phyloP scores from a whole-genome alignment of 2,797 vertebrate species.

The Poliocrania exsul region DNA sequence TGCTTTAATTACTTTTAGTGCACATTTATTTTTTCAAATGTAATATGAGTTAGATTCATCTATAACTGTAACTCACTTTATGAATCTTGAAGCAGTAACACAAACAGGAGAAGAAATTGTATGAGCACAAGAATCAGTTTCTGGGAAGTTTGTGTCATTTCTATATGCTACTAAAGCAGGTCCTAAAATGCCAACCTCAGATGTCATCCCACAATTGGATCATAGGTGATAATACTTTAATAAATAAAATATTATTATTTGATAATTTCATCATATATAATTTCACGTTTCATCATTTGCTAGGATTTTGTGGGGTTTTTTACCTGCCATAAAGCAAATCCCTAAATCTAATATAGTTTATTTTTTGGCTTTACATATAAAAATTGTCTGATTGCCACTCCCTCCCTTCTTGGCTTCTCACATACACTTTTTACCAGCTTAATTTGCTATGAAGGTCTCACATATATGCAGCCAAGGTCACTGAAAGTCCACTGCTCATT shows the following conservation, averaged over 20 bases:
- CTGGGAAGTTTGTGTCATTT: slow-evolving; percentile 1
- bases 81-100: slow-evolving; percentile 24
- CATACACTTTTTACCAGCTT: slow-evolving; percentile 2
- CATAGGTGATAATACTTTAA: neutral
- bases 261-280: slow-evolving; percentile 18
- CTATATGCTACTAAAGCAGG: neutral
- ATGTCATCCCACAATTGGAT: neutral
- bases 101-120: neutral
- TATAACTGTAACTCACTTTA: slow-evolving; percentile 53
- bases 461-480: slow-evolving; percentile 54
- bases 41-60: slow-evolving; percentile 61
- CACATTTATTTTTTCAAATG: slow-evolving; percentile 76
- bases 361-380: slow-evolving; percentile 29
- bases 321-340: slow-evolving; percentile 3
- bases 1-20: slow-evolving; percentile 77
- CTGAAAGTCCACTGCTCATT: slow-evolving; percentile 73
- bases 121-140: neutral
- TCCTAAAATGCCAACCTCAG: neutral
- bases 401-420: neutral
- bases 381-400: slow-evolving; percentile 23
- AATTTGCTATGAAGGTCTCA: slow-evolving; percentile 51
- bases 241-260: slow-evolving; percentile 50
- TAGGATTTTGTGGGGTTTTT: fast-evolving
- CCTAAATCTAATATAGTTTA: slow-evolving; percentile 21
- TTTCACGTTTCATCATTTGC: slow-evolving; percentile 15